Base-by-base conservation (phyloP, 2,888 invertebrate species). In the Cistogaster globosa region DNA sequence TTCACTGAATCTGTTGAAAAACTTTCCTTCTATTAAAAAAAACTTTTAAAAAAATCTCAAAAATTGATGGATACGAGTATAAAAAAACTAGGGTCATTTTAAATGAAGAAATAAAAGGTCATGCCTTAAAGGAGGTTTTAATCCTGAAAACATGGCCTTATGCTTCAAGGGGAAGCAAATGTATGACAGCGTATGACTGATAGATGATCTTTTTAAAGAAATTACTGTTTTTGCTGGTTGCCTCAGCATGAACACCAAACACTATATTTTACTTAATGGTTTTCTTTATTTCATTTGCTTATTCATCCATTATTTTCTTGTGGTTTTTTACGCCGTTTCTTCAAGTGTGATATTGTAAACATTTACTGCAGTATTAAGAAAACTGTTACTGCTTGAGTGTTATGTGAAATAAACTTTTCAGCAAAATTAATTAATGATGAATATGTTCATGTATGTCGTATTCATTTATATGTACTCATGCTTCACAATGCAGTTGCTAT, bases 401-500 rank as follows among this genome's bases (percentile, higher is more conserved):
- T n/a, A 63, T 32, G 32, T 45, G 7, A 16, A 45, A 38, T 5
- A 53, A 48, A 36, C 57, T 71, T 79, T 32, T 62, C 69, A 69
- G 38, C 63, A 69, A 36, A n/a, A 11, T 69, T 22, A 32, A 16
- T 62, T 63, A 32, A 53, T 78, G 62, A 55, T 62, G 62, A 14
- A 48, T 12, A 11, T 42, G 9, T 12, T 12, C 62, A 32, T 58
- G 67, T 67, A 48, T 42, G 12, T 7, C 1, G 20, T 58, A 57
- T 67, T 58, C 68, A 68, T 38, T 68, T 58, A 38, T 60, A 7
- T n/a, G 36, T 32, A 18, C 18, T 42, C 45, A 26, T 60, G 60
- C 42, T 68, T 58, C 48, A 77, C 48, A 38, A 77, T 68, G 58
- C 67, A 77, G 76, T 60, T 60, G 68, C 22, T 68, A 14, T 68